A percentile compares a stretch with the other conserved stretches of the same genome.
Conservation (phyloP, 2,888 invertebrate species). For the Macaria notata region DNA sequence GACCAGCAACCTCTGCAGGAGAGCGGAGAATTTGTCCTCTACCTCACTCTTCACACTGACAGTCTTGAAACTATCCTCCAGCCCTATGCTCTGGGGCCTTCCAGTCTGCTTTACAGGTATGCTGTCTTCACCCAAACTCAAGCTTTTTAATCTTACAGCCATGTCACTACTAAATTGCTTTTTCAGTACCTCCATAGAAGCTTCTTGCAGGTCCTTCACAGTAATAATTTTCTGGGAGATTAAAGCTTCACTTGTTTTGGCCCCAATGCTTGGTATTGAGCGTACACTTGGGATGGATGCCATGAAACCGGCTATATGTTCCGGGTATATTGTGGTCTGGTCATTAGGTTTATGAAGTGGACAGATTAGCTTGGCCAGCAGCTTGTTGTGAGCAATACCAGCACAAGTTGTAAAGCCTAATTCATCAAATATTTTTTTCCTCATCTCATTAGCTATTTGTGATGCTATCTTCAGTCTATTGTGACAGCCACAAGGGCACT, state of each 20-base stretch:
- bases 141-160: slow-evolving; percentile 85
- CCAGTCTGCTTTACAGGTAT: slow-evolving; percentile 88
- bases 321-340: slow-evolving; percentile 90
- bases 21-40: slow-evolving; percentile 85
- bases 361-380: slow-evolving; percentile 90
- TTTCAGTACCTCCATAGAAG: slow-evolving; percentile 80
- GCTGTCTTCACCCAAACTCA: slow-evolving; percentile 89
- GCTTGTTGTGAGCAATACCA: slow-evolving; percentile 92
- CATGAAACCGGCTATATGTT: slow-evolving; percentile 85
- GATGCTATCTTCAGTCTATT: slow-evolving; percentile 86
- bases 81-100: slow-evolving; percentile 89
- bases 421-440: slow-evolving; percentile 85
- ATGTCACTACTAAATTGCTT: slow-evolving; percentile 86
- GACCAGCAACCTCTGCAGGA: slow-evolving; percentile 86
- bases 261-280: slow-evolving; percentile 89
- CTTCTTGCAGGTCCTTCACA: slow-evolving; percentile 86
- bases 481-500: slow-evolving; percentile 89
- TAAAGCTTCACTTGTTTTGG: slow-evolving; percentile 85
- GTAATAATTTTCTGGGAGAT: slow-evolving; percentile 85
- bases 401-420: slow-evolving; percentile 91
- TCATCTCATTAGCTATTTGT: slow-evolving; percentile 89
- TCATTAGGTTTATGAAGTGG: slow-evolving; percentile 90
- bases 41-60: slow-evolving; percentile 88
- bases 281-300: slow-evolving; percentile 83
- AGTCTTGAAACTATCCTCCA: slow-evolving; percentile 90